These are phyloP conservation scores for Cheilosia soror DNA, from an alignment of 2,888 invertebrate genomes.

Conservation along the genomic window DNA sequence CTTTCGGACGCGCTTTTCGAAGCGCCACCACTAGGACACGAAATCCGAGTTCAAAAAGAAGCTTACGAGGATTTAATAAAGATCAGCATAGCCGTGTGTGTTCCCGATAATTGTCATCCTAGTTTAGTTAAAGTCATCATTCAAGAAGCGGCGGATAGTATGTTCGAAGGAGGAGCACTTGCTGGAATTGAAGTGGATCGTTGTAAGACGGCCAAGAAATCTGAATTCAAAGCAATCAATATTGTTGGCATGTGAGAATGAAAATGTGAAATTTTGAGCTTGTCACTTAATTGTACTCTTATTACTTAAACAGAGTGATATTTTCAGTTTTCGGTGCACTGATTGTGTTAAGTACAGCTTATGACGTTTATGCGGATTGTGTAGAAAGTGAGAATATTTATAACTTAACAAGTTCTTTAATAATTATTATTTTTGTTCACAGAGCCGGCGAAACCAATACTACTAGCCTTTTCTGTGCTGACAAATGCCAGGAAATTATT, in stretches of 20 bases:
- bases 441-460: conserved; percentile 13
- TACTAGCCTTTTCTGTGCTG: conserved; percentile 49
- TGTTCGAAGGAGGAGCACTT: conserved; percentile 31
- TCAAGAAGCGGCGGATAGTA: conserved; percentile 14
- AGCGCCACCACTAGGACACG: not conserved
- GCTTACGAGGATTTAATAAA: conserved; percentile 14
- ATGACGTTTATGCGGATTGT: conserved; percentile 35
- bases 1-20: not conserved
- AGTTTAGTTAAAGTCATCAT: conserved; percentile 33
- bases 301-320: conserved; percentile 27
- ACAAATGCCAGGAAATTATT: conserved; percentile 55
- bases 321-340: conserved; percentile 47
- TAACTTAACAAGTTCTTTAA: not conserved
- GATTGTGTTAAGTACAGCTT: conserved; percentile 42
- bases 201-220: conserved; percentile 20
- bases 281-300: not conserved
- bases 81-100: conserved; percentile 53
- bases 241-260: conserved; percentile 55
- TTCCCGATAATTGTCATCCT: conserved; percentile 51
- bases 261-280: not conserved
- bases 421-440: not conserved
- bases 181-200: conserved; percentile 25
- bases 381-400: conserved; percentile 13
- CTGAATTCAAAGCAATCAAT: conserved; percentile 43
- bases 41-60: conserved; percentile 13